A percentile compares a stretch with the other conserved stretches of the same genome.
Evolutionary conservation across 2,888 invertebrate species (phyloP).

Genomic region (Bombylius major): DNA sequence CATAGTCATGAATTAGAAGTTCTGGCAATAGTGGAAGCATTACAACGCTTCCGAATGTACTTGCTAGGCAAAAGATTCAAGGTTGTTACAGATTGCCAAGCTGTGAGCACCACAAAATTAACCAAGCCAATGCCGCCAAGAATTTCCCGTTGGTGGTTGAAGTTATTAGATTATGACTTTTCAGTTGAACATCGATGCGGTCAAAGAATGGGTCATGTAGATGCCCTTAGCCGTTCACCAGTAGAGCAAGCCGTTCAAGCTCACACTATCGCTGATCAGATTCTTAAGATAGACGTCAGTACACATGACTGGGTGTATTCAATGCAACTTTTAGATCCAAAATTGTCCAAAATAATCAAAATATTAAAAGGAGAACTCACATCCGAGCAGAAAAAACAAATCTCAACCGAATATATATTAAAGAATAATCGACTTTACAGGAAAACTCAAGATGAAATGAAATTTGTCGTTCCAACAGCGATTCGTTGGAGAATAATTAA

Average conservation of each 20-base stretch:
- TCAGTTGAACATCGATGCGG: constrained; percentile 10
- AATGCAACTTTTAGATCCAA: no score
- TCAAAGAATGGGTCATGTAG: neutral
- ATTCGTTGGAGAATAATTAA: no score
- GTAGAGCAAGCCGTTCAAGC: neutral
- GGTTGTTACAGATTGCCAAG: constrained; percentile 11
- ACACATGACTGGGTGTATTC: no score
- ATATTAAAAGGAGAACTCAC: no score
- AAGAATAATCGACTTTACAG: neutral
- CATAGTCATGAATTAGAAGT: constrained; percentile 11
- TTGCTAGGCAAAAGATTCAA: constrained; percentile 8
- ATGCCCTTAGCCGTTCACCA: neutral
- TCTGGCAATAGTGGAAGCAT: constrained; percentile 11
- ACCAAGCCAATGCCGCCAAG: constrained; percentile 9
- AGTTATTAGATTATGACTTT: constrained; percentile 12
- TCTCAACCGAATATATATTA: neutral
- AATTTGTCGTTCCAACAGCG: no score
- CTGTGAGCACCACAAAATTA: constrained; percentile 10
- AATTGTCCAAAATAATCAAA: no score
- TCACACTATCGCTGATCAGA: neutral
- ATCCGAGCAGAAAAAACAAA: neutral
- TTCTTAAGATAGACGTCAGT: no score
- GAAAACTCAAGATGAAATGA: no score
- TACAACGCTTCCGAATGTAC: constrained; percentile 11
- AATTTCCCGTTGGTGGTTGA: constrained; percentile 13